Percentiles rank a stretch among this genome's conserved stretches.
Conservation (phyloP, 2,888 invertebrate genomes). For the Polyommatus iphigenia region DNA sequence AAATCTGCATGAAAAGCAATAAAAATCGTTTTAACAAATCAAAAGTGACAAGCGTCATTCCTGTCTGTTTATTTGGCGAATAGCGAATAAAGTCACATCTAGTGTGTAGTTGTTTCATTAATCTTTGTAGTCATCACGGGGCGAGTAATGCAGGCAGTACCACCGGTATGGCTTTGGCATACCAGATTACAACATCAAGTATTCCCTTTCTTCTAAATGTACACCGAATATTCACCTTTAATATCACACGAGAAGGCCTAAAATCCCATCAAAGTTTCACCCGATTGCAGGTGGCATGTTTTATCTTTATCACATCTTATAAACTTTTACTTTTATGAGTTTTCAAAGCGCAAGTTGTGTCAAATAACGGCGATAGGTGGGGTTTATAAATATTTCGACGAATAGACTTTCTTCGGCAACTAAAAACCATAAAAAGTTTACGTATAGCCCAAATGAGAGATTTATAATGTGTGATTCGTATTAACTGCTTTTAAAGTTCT, state of each 20-base stretch:
- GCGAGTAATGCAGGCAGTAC: conserved; percentile 72
- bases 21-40: too few relatives aligned
- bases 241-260: conserved; percentile 37
- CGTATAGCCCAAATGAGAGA: conserved; percentile 13
- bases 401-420: conserved; percentile 14
- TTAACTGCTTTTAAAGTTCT: conserved; percentile 26
- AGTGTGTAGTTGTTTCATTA: not conserved
- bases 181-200: conserved; percentile 72
- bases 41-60: too few relatives aligned
- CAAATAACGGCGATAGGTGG: conserved; percentile 53
- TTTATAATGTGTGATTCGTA: conserved; percentile 5
- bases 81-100: not conserved
- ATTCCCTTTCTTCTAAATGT: conserved; percentile 55
- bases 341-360: conserved; percentile 70
- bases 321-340: conserved; percentile 75
- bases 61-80: not conserved
- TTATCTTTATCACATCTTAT: conserved; percentile 74
- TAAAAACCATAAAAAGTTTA: conserved; percentile 27
- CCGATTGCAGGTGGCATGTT: conserved; percentile 74
- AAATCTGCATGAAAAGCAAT: too few relatives aligned
- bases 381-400: conserved; percentile 35
- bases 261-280: conserved; percentile 42
- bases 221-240: conserved; percentile 44
- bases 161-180: conserved; percentile 62
- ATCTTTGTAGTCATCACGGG: conserved; percentile 50